phyloP scores from a whole-genome alignment of 2,113 vertebrate species.

The Ceyx cyanopectus region DNA sequence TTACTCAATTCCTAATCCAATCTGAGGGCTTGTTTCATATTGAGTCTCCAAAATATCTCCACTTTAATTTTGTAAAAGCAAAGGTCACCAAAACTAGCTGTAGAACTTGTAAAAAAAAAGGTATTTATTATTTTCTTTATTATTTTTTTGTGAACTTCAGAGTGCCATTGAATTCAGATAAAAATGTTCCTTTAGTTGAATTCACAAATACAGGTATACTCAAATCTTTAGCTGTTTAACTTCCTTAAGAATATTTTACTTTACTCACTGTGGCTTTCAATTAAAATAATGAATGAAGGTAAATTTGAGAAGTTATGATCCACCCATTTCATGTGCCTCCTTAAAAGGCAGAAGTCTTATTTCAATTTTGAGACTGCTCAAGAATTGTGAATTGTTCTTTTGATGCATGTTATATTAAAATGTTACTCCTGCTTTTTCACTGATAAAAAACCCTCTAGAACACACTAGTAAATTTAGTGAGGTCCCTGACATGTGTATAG shows the following conservation, averaged over 20 bases:
- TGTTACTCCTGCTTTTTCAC: background rate
- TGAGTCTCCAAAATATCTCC: background rate
- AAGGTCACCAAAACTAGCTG: background rate
- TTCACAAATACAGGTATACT: background rate
- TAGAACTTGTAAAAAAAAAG: background rate
- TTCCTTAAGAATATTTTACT: background rate
- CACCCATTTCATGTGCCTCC: background rate
- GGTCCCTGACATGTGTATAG: background rate
- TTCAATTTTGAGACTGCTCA: background rate
- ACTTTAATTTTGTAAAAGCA: background rate
- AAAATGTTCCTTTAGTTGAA: background rate
- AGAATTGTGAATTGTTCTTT: background rate
- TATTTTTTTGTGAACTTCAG: background rate
- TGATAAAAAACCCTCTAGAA: background rate
- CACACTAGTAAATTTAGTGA: background rate
- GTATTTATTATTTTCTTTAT: background rate
- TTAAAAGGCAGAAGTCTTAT: background rate
- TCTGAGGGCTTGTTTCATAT: background rate
- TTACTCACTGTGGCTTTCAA: background rate
- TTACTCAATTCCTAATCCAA: background rate
- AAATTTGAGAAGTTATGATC: background rate
- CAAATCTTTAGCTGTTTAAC: background rate
- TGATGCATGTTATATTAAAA: background rate
- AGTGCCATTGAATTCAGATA: background rate
- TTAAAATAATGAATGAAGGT: background rate